Evolutionary conservation across 35 echinoderm and acorn worm genomes (phyloP).

Genomic region (Strongylocentrotus purpuratus): DNA sequence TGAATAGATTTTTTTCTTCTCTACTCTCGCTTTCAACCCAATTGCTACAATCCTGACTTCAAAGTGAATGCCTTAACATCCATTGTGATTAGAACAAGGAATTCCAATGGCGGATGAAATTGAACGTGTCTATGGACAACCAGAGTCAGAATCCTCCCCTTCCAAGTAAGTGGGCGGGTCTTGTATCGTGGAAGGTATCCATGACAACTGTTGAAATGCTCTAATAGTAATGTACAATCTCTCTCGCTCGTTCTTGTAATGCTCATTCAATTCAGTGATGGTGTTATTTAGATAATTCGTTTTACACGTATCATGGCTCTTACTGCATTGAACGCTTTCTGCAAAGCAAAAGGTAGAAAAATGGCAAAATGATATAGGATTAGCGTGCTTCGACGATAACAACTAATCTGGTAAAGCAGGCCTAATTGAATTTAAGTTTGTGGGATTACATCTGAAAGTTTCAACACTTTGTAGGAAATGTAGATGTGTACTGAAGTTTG

Average conservation of each 20-base stretch:
- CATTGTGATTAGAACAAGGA: background rate
- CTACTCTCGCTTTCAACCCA: background rate
- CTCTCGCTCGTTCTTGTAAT: background rate
- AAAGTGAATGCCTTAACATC: background rate
- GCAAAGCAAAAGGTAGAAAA: slow-evolving; percentile 12
- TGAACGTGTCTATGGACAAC: background rate
- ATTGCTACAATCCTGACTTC: background rate
- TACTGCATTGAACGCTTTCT: slow-evolving; percentile 76
- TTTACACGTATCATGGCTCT: slow-evolving; percentile 84
- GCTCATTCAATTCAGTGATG: background rate
- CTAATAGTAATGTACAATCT: slow-evolving; percentile 21
- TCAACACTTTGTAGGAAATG: no score
- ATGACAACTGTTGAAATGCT: slow-evolving; percentile 15
- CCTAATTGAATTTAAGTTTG: background rate
- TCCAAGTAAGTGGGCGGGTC: background rate
- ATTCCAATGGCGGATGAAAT: background rate
- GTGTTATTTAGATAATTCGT: slow-evolving; percentile 50
- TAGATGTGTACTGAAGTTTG: no score
- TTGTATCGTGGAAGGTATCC: background rate
- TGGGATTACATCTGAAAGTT: no score
- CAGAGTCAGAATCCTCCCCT: background rate
- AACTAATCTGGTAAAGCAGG: no score
- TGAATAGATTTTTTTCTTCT: background rate
- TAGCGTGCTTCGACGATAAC: no score
- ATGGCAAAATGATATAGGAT: background rate